Evolutionary conservation across 2,113 vertebrate genomes (phyloP).

Genomic region (Rhinoderma darwinii): DNA sequence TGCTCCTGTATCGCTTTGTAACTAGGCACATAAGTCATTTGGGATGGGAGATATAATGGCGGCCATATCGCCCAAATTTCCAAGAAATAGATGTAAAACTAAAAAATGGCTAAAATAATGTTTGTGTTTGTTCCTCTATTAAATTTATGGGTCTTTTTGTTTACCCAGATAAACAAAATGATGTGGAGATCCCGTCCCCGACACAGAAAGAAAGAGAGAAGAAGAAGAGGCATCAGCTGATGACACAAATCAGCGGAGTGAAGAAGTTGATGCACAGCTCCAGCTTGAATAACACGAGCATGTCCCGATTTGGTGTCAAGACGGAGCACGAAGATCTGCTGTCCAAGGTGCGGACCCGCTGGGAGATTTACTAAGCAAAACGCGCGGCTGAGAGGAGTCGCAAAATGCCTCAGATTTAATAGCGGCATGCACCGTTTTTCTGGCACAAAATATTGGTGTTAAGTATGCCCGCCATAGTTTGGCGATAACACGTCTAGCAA

Average conservation of each 20-base stretch:
- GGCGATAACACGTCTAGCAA: too few relatives aligned
- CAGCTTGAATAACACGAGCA: conserved; percentile 82
- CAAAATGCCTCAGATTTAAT: too few relatives aligned
- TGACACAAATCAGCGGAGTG: conserved; percentile 96
- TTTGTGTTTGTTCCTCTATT: too few relatives aligned
- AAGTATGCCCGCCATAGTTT: too few relatives aligned
- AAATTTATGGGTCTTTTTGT: not conserved
- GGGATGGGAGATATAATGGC: not conserved
- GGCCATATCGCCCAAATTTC: not conserved
- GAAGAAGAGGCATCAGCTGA: conserved; percentile 91
- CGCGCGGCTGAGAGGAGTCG: too few relatives aligned
- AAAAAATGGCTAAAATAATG: too few relatives aligned
- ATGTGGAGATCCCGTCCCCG: conserved; percentile 94
- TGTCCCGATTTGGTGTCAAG: conserved; percentile 91
- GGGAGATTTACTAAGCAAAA: too few relatives aligned
- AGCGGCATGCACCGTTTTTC: too few relatives aligned
- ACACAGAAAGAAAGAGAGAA: conserved; percentile 92
- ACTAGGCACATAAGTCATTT: not conserved
- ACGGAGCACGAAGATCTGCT: conserved; percentile 94
- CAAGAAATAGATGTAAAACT: too few relatives aligned
- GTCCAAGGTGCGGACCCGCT: conserved; percentile 86
- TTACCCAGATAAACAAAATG: conserved; percentile 93
- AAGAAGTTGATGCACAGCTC: conserved; percentile 91
- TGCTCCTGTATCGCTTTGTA: not conserved
- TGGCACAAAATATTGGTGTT: too few relatives aligned